phyloP scores from a whole-genome alignment of 2,797 vertebrate species.

The Melopsittacus undulatus region DNA sequence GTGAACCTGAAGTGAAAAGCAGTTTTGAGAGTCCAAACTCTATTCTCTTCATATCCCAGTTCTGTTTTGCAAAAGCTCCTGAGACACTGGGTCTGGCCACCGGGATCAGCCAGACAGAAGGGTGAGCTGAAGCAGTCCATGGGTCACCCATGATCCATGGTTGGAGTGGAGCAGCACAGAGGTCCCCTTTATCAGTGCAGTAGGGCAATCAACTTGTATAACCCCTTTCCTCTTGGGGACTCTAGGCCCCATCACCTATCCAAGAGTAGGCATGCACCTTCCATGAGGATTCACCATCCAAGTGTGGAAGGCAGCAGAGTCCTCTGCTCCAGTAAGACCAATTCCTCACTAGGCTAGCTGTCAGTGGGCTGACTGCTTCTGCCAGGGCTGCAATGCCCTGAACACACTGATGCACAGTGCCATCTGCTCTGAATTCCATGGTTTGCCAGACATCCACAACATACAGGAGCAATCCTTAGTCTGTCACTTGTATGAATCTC shows the following conservation, averaged over 20 bases:
- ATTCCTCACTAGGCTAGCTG: background rate
- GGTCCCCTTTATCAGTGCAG: background rate
- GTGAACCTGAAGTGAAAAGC: background rate
- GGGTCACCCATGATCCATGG: accelerated
- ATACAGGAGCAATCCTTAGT: background rate
- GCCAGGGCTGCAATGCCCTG: background rate
- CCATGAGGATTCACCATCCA: background rate
- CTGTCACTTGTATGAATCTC: background rate
- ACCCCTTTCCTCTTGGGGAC: background rate
- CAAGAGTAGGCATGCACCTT: background rate
- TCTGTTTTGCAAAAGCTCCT: background rate
- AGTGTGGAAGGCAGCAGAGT: background rate
- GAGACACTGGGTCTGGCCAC: background rate
- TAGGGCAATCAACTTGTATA: accelerated
- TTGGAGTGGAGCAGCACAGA: background rate
- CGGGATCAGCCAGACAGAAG: background rate
- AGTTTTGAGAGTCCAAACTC: background rate
- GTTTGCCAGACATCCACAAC: background rate
- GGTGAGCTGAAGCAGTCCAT: accelerated
- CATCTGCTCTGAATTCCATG: background rate
- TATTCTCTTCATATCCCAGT: background rate
- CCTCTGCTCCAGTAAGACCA: background rate
- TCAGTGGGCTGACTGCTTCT: background rate
- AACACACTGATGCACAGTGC: accelerated
- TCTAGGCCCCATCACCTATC: background rate